Percentiles rank a stretch among this genome's conserved stretches.
These are phyloP conservation scores for Xiphophorus couchianus DNA, from an alignment of 2,113 vertebrate genomes.

Conservation along the genomic window DNA sequence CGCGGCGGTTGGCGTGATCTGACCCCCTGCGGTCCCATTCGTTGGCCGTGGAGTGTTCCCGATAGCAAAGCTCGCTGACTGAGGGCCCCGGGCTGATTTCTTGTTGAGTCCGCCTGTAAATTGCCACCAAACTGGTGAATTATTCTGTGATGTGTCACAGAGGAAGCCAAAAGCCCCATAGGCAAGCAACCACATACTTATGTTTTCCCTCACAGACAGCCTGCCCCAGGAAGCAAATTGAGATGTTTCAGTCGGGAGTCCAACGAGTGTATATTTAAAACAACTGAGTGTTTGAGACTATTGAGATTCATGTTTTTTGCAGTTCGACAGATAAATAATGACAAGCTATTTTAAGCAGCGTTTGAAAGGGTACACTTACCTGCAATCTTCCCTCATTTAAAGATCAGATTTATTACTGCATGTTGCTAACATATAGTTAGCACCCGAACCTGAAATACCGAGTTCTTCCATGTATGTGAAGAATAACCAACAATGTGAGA, in stretches of 20 bases:
- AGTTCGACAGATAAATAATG: conserved; percentile 32
- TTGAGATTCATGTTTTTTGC: conserved; percentile 3
- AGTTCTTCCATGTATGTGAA: neutral
- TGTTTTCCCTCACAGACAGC: conserved; percentile 65
- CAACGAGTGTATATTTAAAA: conserved; percentile 49
- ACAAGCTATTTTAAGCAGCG: conserved; percentile 7
- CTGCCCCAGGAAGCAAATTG: conserved; percentile 43
- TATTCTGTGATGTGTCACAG: conserved; percentile 69
- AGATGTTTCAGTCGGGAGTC: conserved; percentile 62
- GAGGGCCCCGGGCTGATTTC: conserved; percentile 58
- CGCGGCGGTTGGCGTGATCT: conserved; percentile 52
- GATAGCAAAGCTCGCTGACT: conserved; percentile 57
- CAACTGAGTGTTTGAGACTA: conserved; percentile 41
- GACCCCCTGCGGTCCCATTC: conserved; percentile 42
- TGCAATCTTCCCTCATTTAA: too few species aligned
- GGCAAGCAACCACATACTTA: conserved; percentile 55
- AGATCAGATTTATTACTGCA: neutral
- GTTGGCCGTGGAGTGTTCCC: conserved; percentile 45
- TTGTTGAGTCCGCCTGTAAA: conserved; percentile 69
- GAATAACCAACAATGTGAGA: too few species aligned
- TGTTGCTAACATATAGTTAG: neutral
- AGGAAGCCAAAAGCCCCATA: conserved; percentile 57
- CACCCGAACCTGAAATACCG: neutral
- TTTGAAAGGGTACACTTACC: neutral
- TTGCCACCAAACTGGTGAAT: conserved; percentile 76